Base-by-base conservation (phyloP, 1,140 invertebrate species). In the Drosophila punjabiensis region DNA sequence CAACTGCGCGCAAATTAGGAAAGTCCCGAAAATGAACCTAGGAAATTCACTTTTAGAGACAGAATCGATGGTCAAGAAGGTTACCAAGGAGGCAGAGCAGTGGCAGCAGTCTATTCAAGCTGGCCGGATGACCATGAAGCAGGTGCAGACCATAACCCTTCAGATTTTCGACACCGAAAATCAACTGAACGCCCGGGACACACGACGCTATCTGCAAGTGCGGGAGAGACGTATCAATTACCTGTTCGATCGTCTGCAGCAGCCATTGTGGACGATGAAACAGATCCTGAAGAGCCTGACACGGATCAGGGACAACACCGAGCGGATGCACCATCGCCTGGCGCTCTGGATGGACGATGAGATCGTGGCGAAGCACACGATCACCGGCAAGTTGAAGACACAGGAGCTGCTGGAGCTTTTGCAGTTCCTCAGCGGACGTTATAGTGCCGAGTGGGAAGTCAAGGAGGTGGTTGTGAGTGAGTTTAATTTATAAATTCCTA, bases 381-480 rank as follows among this genome's bases (percentile, higher is more conserved):
- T 83, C 13, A 24, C 3, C 39, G 24, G 7, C 28, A 45, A 50
- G 4, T 9, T 83, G 7, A 66, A 20, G 4, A 45, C 47, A 0
- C 4, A n/a, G 16, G 41, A 76, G 7, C n/a, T 83, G 6, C 13
- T 76, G 16, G 43, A 41, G 1, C n/a, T 70, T 8, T 59, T 83
- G 5, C 10, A 63, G 28, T 83, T 83, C 16, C 39, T 83, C 0
- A 16, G n/a, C 14, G 11, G 2, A n/a, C 81, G 81, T 20, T 84
- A 67, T 28, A 73, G 70, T 28, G 63, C 33, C n/a, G 81, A 83
- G 20, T 83, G 76, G 70, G 81, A 83, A 33, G 33, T 84, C 47
- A 83, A 83, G 71, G 81, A 83, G 37, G 53, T 84, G 62, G 81
- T 83, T 5, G 58, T 84, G 11, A 30, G 81, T 83, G 24, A 83